These are phyloP conservation scores for Scaptodrosophila lebanonensis DNA, from an alignment of 1,140 invertebrate species.

Conservation along the genomic window DNA sequence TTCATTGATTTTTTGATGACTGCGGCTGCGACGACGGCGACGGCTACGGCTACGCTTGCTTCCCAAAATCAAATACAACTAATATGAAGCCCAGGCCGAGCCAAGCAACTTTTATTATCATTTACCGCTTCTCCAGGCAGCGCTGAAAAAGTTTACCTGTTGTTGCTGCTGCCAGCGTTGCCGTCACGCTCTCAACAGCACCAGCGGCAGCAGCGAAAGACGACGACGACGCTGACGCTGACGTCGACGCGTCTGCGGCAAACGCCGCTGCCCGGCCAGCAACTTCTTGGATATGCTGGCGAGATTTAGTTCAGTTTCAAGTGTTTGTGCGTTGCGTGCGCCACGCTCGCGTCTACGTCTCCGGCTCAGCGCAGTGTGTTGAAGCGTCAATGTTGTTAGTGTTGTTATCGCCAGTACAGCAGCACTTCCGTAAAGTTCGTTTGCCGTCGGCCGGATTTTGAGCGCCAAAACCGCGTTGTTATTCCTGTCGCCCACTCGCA, in stretches of 20 bases:
- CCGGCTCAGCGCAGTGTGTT: not conserved
- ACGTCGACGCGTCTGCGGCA: constrained; percentile 4
- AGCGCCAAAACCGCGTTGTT: constrained; percentile 33
- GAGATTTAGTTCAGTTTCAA: constrained; percentile 77
- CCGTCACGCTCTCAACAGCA: constrained; percentile 58
- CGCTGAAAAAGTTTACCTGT: too few relatives aligned
- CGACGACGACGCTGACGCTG: constrained; percentile 2
- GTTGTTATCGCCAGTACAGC: not conserved
- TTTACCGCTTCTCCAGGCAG: constrained; percentile 65
- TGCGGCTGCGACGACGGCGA: constrained; percentile 6
- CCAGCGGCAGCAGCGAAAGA: constrained; percentile 22
- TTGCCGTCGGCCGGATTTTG: constrained; percentile 30
- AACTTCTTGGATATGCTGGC: constrained; percentile 77
- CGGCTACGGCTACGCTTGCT: constrained; percentile 2
- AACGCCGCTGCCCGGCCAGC: constrained; percentile 62
- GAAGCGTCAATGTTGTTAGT: not conserved
- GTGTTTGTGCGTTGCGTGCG: constrained; percentile 76
- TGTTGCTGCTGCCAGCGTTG: constrained; percentile 63
- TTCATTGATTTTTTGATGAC: constrained; percentile 56
- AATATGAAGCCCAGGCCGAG: constrained; percentile 39
- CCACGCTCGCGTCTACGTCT: constrained; percentile 30
- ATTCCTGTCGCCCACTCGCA: constrained; percentile 60
- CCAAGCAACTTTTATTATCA: constrained; percentile 69
- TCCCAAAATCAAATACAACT: constrained; percentile 7
- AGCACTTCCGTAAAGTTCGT: constrained; percentile 43